Base-by-base conservation (phyloP, 2,888 invertebrate species). In the Labia minor region DNA sequence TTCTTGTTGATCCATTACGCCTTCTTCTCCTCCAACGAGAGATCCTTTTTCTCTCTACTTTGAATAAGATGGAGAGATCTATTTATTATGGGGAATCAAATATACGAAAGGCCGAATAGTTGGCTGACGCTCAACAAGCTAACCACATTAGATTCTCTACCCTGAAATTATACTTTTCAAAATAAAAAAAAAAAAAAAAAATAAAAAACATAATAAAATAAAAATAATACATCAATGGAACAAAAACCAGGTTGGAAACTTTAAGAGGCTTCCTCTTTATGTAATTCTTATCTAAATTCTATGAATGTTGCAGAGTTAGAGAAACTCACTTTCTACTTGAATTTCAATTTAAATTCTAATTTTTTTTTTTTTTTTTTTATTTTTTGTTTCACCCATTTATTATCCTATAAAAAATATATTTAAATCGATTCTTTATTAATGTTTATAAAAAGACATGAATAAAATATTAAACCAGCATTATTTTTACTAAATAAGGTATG, bases 301-400 rank as follows among this genome's bases (percentile, higher is more conserved):
- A 49, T 49, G 49, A 49, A 49, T 49, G 49, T 49, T 49, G 49
- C 16, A n/a, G 49, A 49, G n/a, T n/a, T n/a, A 49, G 2, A n/a
- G 49, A 49, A 49, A 49, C 49, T 49, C 49, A 49, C 49, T 49
- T 49, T 49, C 49, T n/a, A 49, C 14, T 49, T 49, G 49, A 49
- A 49, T 49, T 49, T 49, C 3, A 49, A 49, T 8, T 49, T 49
- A 4, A 14, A 49, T 49, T 49, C 14, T 49, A 8, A 8, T 49
- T 49, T 2, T 16, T 49, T 49, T 14, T 4, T 49, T 3, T 49
- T 49, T 49, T 49, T 49, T n/a, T 3, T 49, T 49, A n/a, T 14
- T 49, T 14, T 49, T 49, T 33, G 11, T 33, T 11, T 8, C 33
- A 8, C 11, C 33, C 33, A 33, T 33, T 11, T 33, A 6, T 33